Percentiles rank a stretch among this genome's conserved stretches.
phyloP scores from a whole-genome alignment of 2,113 vertebrate genomes.

The Bufo gargarizans region DNA sequence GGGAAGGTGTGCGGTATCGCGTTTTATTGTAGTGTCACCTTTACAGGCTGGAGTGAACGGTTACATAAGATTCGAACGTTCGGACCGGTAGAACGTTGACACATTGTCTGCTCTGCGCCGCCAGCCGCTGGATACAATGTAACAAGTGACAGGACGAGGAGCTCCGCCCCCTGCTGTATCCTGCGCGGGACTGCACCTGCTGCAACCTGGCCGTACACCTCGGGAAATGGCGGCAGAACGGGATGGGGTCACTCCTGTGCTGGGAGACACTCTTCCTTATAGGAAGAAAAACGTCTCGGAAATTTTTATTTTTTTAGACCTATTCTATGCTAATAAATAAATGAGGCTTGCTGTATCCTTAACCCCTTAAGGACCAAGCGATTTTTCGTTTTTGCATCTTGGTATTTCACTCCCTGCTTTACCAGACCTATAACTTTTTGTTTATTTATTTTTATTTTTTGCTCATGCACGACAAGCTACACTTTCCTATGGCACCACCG shows the following conservation, averaged over 20 bases:
- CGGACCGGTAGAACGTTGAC: not conserved
- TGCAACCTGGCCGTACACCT: not conserved
- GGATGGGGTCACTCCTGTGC: not conserved
- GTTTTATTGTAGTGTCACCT: not conserved
- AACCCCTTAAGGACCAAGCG: no score
- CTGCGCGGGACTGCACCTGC: not conserved
- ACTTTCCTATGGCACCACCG: no score
- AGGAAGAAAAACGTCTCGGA: no score
- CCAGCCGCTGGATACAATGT: not conserved
- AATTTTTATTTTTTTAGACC: no score
- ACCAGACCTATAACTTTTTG: no score
- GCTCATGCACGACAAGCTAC: no score
- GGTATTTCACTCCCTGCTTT: no score
- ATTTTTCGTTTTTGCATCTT: no score
- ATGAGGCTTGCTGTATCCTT: no score
- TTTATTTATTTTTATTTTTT: no score
- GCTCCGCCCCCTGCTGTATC: slow-evolving; percentile 29
- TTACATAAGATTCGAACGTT: not conserved
- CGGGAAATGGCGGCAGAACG: not conserved
- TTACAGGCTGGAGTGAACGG: not conserved
- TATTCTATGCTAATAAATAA: no score
- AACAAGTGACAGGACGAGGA: not conserved
- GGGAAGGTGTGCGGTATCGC: not conserved
- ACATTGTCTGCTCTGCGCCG: no score
- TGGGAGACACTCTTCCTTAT: not conserved